Evolutionary conservation across 1,140 invertebrate genomes (phyloP).

Genomic region (Magallana angulata): DNA sequence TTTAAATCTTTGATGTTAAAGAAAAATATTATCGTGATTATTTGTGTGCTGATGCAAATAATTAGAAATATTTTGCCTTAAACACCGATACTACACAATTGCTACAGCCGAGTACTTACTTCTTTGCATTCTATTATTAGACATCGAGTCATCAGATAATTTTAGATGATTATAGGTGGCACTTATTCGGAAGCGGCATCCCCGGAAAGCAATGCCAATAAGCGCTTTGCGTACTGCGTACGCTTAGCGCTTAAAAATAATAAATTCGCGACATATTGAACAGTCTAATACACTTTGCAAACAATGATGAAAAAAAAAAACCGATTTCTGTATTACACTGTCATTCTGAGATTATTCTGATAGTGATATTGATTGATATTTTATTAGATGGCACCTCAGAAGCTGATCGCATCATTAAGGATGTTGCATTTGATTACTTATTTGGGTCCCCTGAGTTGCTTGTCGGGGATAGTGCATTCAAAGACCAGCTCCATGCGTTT

Average conservation of each 20-base stretch:
- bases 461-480: slow-evolving; percentile 8
- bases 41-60: background rate
- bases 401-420: background rate
- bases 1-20: background rate
- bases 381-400: slow-evolving; percentile 1
- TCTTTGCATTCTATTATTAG: background rate
- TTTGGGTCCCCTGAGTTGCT: slow-evolving; percentile 35
- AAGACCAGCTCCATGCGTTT: background rate
- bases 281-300: too few relatives aligned
- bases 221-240: background rate
- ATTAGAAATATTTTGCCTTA: background rate
- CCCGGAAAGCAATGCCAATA: background rate
- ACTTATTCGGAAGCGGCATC: background rate
- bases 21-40: background rate
- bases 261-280: too few relatives aligned
- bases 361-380: too few relatives aligned
- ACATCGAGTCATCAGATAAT: background rate
- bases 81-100: background rate
- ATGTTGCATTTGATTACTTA: background rate
- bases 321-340: too few relatives aligned
- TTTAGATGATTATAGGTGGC: background rate
- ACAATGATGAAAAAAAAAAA: too few relatives aligned
- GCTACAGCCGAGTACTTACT: background rate
- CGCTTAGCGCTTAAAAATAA: background rate
- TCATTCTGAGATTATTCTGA: too few relatives aligned